A percentile compares a stretch with the other conserved stretches of the same genome.
phyloP scores from a whole-genome alignment of 2,888 invertebrate genomes.

The Drosophila buzzatii region DNA sequence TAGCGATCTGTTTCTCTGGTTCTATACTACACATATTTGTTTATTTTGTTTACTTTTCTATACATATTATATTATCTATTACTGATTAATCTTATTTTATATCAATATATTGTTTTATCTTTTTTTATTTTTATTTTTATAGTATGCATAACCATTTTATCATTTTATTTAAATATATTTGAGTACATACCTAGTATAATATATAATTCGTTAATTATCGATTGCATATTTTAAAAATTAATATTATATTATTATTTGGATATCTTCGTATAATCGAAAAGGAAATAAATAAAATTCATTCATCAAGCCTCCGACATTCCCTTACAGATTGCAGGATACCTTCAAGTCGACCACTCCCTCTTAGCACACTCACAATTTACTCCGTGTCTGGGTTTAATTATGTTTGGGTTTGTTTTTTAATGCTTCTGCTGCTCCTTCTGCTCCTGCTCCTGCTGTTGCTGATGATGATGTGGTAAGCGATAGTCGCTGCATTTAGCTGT shows the following conservation, averaged over 20 bases:
- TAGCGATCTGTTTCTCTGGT: background rate
- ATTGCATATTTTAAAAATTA: too few species aligned
- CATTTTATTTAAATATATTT: background rate
- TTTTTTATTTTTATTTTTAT: background rate
- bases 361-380: background rate
- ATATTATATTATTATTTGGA: too few species aligned
- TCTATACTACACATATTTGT: too few species aligned
- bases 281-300: background rate
- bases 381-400: conserved; percentile 23
- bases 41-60: background rate
- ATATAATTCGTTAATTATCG: too few species aligned
- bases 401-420: conserved; percentile 10
- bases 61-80: too few species aligned
- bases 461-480: conserved; percentile 29
- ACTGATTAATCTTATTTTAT: too few species aligned
- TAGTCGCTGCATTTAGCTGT: conserved; percentile 42
- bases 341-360: background rate
- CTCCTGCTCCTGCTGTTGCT: background rate
- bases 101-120: background rate
- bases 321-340: background rate
- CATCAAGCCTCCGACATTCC: background rate
- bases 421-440: background rate
- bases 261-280: too few species aligned
- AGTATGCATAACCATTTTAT: background rate
- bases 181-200: background rate